Evolutionary conservation across 2,888 invertebrate genomes (phyloP).

Genomic region (Hyposoter dolosus): DNA sequence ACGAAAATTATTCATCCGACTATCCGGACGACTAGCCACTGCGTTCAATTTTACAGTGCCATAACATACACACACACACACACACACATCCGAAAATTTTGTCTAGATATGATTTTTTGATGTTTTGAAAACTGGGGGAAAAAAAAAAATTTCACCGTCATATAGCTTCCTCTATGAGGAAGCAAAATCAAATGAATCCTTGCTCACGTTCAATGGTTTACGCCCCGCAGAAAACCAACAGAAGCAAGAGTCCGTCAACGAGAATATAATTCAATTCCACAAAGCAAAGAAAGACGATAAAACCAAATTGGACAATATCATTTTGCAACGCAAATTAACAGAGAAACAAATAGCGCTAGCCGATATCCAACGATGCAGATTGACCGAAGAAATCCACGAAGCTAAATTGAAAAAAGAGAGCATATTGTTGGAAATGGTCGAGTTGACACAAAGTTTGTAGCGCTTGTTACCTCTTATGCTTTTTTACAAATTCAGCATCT

Average conservation of each 20-base stretch:
- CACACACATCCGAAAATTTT: no score
- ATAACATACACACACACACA: no score
- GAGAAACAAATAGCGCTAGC: constrained; percentile 75
- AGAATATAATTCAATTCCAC: constrained; percentile 66
- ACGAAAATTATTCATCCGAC: no score
- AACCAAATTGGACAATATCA: constrained; percentile 64
- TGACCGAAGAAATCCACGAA: constrained; percentile 69
- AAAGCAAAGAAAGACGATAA: constrained; percentile 62
- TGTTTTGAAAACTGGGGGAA: no score
- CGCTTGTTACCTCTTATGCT: not conserved
- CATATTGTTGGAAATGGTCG: constrained; percentile 76
- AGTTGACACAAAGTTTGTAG: constrained; percentile 76
- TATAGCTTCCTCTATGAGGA: no score
- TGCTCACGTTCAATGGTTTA: not conserved
- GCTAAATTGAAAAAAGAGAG: constrained; percentile 72
- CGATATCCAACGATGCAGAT: constrained; percentile 66
- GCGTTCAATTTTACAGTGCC: no score
- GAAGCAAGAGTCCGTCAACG: constrained; percentile 53
- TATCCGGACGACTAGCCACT: no score
- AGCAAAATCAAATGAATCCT: not conserved
- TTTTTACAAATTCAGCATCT: not conserved
- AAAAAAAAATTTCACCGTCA: no score
- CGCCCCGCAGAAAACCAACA: constrained; percentile 65
- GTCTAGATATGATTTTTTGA: no score
- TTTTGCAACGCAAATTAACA: constrained; percentile 74